Percentiles rank a stretch among this genome's conserved stretches.
These are phyloP conservation scores for Araneus ventricosus DNA, from an alignment of 1,140 invertebrate genomes.

Conservation along the genomic window DNA sequence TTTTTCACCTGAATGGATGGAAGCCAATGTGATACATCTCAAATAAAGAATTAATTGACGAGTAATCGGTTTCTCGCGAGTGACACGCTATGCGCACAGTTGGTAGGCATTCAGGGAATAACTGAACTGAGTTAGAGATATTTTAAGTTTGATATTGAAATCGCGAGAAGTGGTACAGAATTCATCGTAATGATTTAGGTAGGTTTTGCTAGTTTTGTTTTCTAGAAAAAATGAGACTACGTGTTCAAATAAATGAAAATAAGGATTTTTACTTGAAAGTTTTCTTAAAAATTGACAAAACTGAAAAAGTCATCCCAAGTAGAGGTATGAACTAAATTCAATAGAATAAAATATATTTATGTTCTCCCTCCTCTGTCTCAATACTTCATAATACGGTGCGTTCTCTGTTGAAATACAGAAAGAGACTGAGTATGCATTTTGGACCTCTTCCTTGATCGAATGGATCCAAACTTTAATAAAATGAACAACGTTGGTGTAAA, in stretches of 20 bases:
- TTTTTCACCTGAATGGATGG: constrained; percentile 3
- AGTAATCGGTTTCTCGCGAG: background rate
- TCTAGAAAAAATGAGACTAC: background rate
- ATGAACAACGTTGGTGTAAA: too few species aligned
- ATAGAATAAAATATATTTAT: too few species aligned
- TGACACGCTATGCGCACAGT: background rate
- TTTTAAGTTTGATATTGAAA: constrained; percentile 17
- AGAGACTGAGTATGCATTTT: too few species aligned
- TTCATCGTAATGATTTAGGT: background rate
- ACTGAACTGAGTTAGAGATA: background rate
- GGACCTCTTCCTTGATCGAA: too few species aligned
- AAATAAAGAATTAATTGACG: background rate
- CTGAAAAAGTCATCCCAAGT: too few species aligned
- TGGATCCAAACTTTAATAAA: too few species aligned
- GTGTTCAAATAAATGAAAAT: background rate
- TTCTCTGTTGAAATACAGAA: too few species aligned
- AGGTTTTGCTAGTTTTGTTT: background rate
- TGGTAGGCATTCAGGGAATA: background rate
- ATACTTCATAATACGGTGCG: too few species aligned
- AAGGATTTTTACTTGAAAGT: too few species aligned
- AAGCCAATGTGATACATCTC: background rate
- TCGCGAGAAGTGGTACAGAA: background rate
- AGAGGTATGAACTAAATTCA: too few species aligned
- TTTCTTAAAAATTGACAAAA: too few species aligned
- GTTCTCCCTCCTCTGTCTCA: too few species aligned